Percentiles rank a stretch among this genome's conserved stretches.
Evolutionary conservation across 1,140 invertebrate genomes (phyloP).

Genomic region (Hesperophylax magnus): DNA sequence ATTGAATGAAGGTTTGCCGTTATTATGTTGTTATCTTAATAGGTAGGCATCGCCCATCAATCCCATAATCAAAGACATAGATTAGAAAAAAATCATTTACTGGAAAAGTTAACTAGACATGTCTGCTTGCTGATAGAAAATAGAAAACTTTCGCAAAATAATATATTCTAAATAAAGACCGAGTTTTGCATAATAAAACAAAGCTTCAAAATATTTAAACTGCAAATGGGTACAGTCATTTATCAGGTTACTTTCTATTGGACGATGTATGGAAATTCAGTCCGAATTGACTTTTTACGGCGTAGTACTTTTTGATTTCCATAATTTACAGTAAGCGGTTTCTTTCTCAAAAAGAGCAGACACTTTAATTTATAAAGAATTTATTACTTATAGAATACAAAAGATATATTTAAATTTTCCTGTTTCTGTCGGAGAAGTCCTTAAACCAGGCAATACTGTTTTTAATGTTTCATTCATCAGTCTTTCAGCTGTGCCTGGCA

Average conservation of each 20-base stretch:
- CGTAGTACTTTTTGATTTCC: neutral
- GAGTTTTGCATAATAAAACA: neutral
- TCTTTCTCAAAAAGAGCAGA: neutral
- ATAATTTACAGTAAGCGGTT: neutral
- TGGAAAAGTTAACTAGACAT: no score
- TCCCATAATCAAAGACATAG: no score
- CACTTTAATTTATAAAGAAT: neutral
- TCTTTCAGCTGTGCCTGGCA: neutral
- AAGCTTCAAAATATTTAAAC: neutral
- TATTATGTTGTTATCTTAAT: no score
- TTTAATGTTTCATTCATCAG: conserved; percentile 34
- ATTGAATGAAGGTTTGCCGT: no score
- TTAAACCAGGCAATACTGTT: no score
- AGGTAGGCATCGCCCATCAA: no score
- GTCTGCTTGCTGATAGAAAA: no score
- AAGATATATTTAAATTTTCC: no score
- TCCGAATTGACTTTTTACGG: neutral
- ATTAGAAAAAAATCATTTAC: no score
- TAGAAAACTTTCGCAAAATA: no score
- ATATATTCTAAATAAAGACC: neutral
- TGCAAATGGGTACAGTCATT: conserved; percentile 6
- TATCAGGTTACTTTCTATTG: conserved; percentile 18
- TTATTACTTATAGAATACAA: no score
- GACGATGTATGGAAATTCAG: conserved; percentile 14
- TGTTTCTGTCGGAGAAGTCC: no score